phyloP scores from a whole-genome alignment of 2,113 vertebrate species.

The Lophura nycthemera region DNA sequence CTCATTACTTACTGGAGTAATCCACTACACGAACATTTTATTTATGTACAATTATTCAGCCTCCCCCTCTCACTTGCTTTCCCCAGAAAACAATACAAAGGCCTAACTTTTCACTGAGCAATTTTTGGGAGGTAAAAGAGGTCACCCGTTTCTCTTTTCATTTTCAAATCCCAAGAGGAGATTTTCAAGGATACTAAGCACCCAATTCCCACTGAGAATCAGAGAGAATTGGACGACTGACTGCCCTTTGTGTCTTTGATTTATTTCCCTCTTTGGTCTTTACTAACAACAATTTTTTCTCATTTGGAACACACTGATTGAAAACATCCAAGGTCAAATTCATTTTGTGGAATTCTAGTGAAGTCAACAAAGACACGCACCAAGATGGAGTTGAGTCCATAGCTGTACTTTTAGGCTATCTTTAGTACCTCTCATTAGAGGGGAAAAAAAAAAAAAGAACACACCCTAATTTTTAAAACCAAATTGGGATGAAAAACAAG shows the following conservation, averaged over 20 bases:
- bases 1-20: background rate
- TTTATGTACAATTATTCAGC: conserved; percentile 7
- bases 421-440: conserved; percentile 9
- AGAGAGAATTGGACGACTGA: conserved; percentile 60
- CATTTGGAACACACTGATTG: conserved; percentile 71
- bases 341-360: conserved; percentile 58
- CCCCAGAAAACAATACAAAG: conserved; percentile 1
- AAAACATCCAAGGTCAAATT: conserved; percentile 74
- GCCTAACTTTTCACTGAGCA: background rate
- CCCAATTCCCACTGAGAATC: conserved; percentile 69
- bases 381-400: conserved; percentile 48
- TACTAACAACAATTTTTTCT: conserved; percentile 74
- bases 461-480: background rate
- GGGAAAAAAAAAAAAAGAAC: background rate
- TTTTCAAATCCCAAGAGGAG: conserved; percentile 63
- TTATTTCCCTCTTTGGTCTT: conserved; percentile 69
- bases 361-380: conserved; percentile 58
- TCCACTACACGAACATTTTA: background rate
- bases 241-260: conserved; percentile 73
- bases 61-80: background rate
- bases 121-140: conserved; percentile 62
- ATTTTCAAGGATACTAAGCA: conserved; percentile 72
- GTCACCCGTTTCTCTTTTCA: conserved; percentile 43
- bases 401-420: conserved; percentile 41
- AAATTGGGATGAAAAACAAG: background rate